phyloP scores from a whole-genome alignment of 1,140 invertebrate genomes.

The Caenorhabditis latens region DNA sequence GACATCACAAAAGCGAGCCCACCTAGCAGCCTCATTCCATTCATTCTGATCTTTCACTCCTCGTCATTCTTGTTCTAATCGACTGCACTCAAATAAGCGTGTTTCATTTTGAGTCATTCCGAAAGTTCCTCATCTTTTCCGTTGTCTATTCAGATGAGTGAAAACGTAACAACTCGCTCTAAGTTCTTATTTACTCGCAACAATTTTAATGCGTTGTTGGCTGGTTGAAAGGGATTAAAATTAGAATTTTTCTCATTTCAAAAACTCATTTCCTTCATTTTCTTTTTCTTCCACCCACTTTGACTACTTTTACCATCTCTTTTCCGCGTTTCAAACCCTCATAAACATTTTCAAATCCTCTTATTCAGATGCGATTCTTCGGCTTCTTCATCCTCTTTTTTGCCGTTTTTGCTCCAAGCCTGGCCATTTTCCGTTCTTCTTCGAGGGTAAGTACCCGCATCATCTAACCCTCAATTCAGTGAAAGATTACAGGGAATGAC shows the following conservation, averaged over 20 bases:
- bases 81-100: neutral
- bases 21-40: neutral
- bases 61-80: conserved; percentile 5
- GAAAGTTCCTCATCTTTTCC: neutral
- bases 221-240: neutral
- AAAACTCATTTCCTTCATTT: conserved; percentile 10
- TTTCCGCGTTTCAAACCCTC: neutral
- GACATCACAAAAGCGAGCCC: neutral
- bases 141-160: neutral
- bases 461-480: neutral
- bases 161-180: neutral
- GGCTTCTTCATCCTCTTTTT: conserved; percentile 3
- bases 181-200: neutral
- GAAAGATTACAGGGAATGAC: conserved; percentile 18
- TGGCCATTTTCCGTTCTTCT: conserved; percentile 41
- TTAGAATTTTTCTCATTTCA: conserved; percentile 21
- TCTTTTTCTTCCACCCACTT: neutral
- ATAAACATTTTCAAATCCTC: neutral
- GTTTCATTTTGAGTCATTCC: too few relatives aligned
- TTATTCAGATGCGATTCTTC: conserved; percentile 33
- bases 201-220: neutral
- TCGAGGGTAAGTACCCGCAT: neutral
- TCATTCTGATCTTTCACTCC: neutral
- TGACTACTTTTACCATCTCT: neutral
- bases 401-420: conserved; percentile 17